A percentile compares a stretch with the other conserved stretches of the same genome.
These are phyloP conservation scores for Epinotia nisella DNA, from an alignment of 2,888 invertebrate genomes.

Conservation along the genomic window DNA sequence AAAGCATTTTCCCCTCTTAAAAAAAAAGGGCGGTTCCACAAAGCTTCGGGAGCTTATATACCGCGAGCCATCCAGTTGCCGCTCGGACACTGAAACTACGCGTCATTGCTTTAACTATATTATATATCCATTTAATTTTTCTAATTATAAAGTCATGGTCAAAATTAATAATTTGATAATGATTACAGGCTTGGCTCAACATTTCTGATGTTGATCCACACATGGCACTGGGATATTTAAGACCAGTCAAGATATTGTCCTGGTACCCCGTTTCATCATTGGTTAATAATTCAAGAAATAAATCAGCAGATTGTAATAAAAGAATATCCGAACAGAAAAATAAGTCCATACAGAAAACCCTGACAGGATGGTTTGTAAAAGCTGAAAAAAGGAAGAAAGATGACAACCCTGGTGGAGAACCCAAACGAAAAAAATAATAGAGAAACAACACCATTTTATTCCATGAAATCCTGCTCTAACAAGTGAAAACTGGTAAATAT, in stretches of 20 bases:
- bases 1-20: no score
- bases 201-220: conserved; percentile 79
- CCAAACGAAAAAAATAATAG: conserved; percentile 37
- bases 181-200: conserved; percentile 88
- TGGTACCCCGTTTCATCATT: conserved; percentile 89
- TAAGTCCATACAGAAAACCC: conserved; percentile 70
- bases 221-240: conserved; percentile 83
- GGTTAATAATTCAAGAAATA: conserved; percentile 90
- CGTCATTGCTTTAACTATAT: no score
- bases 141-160: background rate
- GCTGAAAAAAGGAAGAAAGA: conserved; percentile 65
- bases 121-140: no score
- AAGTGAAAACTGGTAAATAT: background rate
- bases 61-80: no score
- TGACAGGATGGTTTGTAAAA: conserved; percentile 74
- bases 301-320: conserved; percentile 85
- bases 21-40: no score
- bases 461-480: background rate
- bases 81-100: no score
- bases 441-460: conserved; percentile 6
- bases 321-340: conserved; percentile 66
- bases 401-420: conserved; percentile 48
- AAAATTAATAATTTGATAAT: background rate
- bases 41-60: no score
- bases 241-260: conserved; percentile 80